A percentile compares a stretch with the other conserved stretches of the same genome.
Conservation (phyloP, 2,888 invertebrate genomes). For the Drosophila mercatorum region DNA sequence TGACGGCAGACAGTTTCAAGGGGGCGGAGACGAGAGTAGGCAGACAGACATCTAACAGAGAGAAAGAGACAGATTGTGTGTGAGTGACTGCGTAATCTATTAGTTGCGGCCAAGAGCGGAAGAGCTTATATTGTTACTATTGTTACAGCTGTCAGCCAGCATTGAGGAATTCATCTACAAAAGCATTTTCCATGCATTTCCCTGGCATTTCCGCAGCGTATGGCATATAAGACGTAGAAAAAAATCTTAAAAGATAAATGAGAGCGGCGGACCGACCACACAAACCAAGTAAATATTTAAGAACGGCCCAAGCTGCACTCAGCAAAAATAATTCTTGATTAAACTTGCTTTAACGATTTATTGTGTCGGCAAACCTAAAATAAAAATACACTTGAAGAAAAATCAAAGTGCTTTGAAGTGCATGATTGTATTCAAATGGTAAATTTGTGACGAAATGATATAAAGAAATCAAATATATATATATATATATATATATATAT, state of each 20-base stretch:
- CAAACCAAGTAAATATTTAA: slow-evolving; percentile 7
- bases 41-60: slow-evolving; percentile 5
- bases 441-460: no score
- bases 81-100: slow-evolving; percentile 45
- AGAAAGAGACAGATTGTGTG: background rate
- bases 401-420: background rate
- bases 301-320: slow-evolving; percentile 28
- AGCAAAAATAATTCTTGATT: background rate
- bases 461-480: no score
- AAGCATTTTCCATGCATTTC: slow-evolving; percentile 76
- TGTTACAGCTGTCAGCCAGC: slow-evolving; percentile 73
- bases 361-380: background rate
- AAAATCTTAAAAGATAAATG: slow-evolving; percentile 25
- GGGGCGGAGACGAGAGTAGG: background rate
- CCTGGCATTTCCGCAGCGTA: slow-evolving; percentile 74
- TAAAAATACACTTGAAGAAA: background rate
- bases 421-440: no score
- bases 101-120: slow-evolving; percentile 68
- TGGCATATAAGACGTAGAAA: slow-evolving; percentile 38
- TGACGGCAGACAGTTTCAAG: slow-evolving; percentile 47
- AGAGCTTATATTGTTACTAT: slow-evolving; percentile 51
- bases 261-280: slow-evolving; percentile 3
- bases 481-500: no score
- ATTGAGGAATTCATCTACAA: slow-evolving; percentile 65
- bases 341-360: background rate